These are phyloP conservation scores for Tachysurus fulvidraco DNA, from an alignment of 2,113 vertebrate species.

Conservation along the genomic window DNA sequence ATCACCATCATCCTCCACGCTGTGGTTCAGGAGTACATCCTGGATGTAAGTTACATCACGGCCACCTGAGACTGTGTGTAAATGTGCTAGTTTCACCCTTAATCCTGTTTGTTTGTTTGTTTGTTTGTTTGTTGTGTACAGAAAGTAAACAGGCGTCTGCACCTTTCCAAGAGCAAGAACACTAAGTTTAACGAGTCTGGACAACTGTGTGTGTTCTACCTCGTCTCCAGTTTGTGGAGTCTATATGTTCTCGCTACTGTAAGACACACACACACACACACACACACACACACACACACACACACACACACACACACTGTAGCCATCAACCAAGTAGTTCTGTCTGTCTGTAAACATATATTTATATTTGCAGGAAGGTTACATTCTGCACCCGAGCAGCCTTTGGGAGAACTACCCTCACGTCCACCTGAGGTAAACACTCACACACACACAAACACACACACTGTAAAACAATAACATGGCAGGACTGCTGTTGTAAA, in stretches of 20 bases:
- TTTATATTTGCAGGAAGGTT: conserved; percentile 82
- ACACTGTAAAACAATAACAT: too few species aligned
- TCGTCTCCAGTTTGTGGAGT: conserved; percentile 90
- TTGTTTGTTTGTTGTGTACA: conserved; percentile 58
- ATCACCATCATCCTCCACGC: conserved; percentile 93
- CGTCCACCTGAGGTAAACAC: conserved; percentile 83
- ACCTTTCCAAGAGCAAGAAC: conserved; percentile 97
- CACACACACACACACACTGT: background rate
- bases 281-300: background rate
- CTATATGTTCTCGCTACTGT: conserved; percentile 88
- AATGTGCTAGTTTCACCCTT: background rate
- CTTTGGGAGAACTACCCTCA: conserved; percentile 97
- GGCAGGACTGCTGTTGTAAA: too few species aligned
- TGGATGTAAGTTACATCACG: conserved; percentile 82
- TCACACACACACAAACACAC: background rate
- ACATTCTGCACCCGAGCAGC: conserved; percentile 88
- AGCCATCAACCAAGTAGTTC: background rate
- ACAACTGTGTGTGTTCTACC: conserved; percentile 91
- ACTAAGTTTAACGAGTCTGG: conserved; percentile 98
- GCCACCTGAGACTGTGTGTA: conserved; percentile 3
- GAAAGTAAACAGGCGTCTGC: conserved; percentile 97
- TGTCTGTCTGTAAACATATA: background rate
- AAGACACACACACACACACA: conserved; percentile 58
- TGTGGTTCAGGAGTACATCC: conserved; percentile 91
- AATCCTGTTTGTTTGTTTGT: background rate